Base-by-base conservation (phyloP, 1,140 invertebrate genomes). In the Drosophila kikkawai region DNA sequence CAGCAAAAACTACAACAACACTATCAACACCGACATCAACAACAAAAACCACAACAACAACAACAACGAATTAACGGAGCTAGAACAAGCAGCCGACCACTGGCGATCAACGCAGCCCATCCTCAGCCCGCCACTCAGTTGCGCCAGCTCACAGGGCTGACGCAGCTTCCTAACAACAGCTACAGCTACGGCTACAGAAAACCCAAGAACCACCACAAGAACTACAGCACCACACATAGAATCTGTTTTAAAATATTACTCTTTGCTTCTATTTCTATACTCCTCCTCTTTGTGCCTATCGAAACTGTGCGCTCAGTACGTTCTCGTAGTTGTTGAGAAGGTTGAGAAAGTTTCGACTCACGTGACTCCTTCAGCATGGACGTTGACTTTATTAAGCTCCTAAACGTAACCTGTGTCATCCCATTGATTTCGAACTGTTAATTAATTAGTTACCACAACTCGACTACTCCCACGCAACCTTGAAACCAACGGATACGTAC, bases 381-480 rank as follows among this genome's bases (percentile, higher is more conserved):
- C 84, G 84, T 88, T 70, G 84, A 88, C 84, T 84, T 88, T 70
- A 59, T 90, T 90, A 91, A 91, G 85, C 85, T 90, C 85, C 85
- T 90, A 90, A 80, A 90, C 85, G 86, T 90, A 90, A 90, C 86
- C 85, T 90, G 85, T 90, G 82, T 90, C 86, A 82, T 80, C 74
- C 80, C 68, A 88, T 88, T 88, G 84, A 88, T 84, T 88, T 79
- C 56, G 81, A 79, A 88, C 84, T 61, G 71, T 70, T 63, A 55
- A 70, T 55, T 39, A 39, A 11, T 39, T 53, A 55, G 36, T 32
- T 53, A 55, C 48, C 26, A 26, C n/a, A 17, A 66, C 37, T 37
- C 59, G 53, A 56, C 53, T 13, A 39, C 13, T 15, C 51, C 53
- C 53, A 56, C 63, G 63, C 39, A 36, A 66, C 39, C 29, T 39